phyloP scores from a whole-genome alignment of 2,113 vertebrate species.

The Xenopus laevis region DNA sequence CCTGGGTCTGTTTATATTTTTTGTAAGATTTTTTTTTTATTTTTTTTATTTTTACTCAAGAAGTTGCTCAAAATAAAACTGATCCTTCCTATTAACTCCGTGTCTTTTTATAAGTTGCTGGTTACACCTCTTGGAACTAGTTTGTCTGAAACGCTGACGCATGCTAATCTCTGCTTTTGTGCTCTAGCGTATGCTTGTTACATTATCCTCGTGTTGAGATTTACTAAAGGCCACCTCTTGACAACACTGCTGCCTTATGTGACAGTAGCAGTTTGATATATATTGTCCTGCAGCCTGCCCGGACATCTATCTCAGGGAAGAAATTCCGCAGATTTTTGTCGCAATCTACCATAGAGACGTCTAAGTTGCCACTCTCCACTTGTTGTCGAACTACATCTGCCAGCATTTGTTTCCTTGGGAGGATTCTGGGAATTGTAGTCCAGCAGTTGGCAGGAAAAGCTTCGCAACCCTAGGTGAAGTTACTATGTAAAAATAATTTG shows the following conservation, averaged over 20 bases:
- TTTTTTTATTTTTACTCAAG: background rate
- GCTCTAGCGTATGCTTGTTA: conserved; percentile 18
- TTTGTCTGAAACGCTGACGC: conserved; percentile 11
- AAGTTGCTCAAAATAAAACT: background rate
- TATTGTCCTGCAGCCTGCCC: conserved; percentile 1
- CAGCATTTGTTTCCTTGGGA: too few relatives aligned
- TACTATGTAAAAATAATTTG: too few relatives aligned
- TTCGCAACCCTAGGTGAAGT: too few relatives aligned
- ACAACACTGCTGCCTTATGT: conserved; percentile 1
- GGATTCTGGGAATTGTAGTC: too few relatives aligned
- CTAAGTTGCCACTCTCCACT: too few relatives aligned
- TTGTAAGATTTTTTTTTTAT: background rate
- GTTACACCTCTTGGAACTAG: conserved; percentile 12
- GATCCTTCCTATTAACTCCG: background rate
- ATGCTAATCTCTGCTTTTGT: conserved; percentile 20
- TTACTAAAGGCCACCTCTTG: background rate
- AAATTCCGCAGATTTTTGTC: too few relatives aligned
- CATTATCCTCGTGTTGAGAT: conserved; percentile 31
- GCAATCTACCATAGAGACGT: too few relatives aligned
- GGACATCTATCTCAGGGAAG: too few relatives aligned
- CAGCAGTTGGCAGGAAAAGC: too few relatives aligned
- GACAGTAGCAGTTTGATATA: conserved; percentile 8
- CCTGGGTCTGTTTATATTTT: background rate
- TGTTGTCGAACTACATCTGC: too few relatives aligned
- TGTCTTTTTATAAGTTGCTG: background rate